Base-by-base conservation (phyloP, 2,113 vertebrate species). In the Galemys pyrenaicus region DNA sequence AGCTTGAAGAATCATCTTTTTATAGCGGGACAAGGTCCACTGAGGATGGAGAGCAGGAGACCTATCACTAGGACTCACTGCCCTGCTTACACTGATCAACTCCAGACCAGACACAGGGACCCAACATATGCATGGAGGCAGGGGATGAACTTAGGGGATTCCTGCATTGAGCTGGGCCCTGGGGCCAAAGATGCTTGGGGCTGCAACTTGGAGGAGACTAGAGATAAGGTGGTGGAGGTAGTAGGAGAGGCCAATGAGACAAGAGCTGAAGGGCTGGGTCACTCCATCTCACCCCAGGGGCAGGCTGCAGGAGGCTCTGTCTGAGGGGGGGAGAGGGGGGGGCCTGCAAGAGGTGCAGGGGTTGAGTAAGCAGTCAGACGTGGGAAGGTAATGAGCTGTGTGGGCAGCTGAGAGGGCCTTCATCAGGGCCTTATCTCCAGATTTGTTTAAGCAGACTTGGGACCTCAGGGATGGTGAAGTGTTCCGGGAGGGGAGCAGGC, bases 351-450 rank as follows among this genome's bases (percentile, higher is more conserved):
- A 87, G 67, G 54, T 49, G 70, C 68, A 32, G 44, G 44, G 46
- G 12, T n/a, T 85, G 65, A 82, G 84, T 88, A 94, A 97, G 89
- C 77, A 87, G 87, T 32, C 54, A 87, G 91, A 46, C 67, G 46
- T 96, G 94, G 90, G 96, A 89, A 81, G 93, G 64, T 54, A 79
- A 93, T 74, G 84, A 96, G 93, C 75, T 73, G 58, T 39, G 49
- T 62, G 77, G 95, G 79, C 49, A 87, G 87, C 41, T 5, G 1
- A 84, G 49, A 92, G 71, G 83, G 84, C 92, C 41, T 67, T 97
- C 92, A 95, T 97, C 95, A 97, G 84, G 64, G 49, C 49, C 51
- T 96, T 92, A 95, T 97, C 96, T 95, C 44, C 70, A 78, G 60
- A 65, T 86, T 81, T 60, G 49, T 81, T 94, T 41, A 77, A 71